phyloP scores from a whole-genome alignment of 2,888 invertebrate genomes.

The Ectropis crepuscularia region DNA sequence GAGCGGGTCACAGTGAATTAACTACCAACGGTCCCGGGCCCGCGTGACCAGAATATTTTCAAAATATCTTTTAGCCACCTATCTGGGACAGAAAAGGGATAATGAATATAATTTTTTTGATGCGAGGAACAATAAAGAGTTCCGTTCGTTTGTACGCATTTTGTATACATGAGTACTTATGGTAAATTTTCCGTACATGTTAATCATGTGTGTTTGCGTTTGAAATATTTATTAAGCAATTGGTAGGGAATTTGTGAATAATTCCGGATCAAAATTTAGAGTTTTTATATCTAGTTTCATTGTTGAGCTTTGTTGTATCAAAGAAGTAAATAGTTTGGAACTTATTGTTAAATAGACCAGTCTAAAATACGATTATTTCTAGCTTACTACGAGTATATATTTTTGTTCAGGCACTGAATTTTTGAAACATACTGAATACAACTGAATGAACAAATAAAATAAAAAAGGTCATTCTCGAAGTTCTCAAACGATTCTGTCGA shows the following conservation, averaged over 20 bases:
- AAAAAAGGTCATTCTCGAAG: too few species aligned
- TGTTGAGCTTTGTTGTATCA: neutral
- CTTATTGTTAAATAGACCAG: too few species aligned
- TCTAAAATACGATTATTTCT: neutral
- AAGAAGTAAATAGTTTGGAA: neutral
- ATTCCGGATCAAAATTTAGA: too few species aligned
- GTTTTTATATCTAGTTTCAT: too few species aligned
- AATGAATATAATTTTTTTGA: conserved; percentile 50
- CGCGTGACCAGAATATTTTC: conserved; percentile 67
- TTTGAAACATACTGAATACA: too few species aligned
- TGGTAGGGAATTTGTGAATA: too few species aligned
- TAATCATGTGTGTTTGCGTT: neutral
- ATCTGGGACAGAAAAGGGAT: conserved; percentile 48
- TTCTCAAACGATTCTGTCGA: conserved; percentile 5
- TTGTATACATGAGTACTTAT: conserved; percentile 1
- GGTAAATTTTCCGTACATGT: neutral
- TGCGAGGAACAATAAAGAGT: conserved; percentile 36
- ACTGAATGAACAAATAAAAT: too few species aligned
- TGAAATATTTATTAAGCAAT: too few species aligned
- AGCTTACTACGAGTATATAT: neutral
- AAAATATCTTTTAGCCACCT: conserved; percentile 54
- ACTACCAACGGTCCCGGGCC: conserved; percentile 61
- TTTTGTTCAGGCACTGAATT: too few species aligned
- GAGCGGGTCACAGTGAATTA: conserved; percentile 61
- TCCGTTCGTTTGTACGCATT: conserved; percentile 9